Base-by-base conservation (phyloP, 2,888 invertebrate species). In the Trichopria drosophilae region DNA sequence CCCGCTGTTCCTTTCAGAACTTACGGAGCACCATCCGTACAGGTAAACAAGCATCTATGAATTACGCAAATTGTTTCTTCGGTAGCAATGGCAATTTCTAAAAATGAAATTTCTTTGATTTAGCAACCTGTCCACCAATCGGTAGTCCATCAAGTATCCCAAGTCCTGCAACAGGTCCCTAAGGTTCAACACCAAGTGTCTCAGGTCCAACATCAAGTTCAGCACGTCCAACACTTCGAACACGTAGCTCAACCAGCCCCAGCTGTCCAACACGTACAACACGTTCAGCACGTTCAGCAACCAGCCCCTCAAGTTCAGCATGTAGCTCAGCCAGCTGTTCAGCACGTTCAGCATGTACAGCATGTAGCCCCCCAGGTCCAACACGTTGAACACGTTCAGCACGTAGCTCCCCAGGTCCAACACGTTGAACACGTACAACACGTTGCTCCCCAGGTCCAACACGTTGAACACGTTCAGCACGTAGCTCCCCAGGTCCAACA, bases 21-120 rank as follows among this genome's bases (percentile, higher is more conserved):
- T 34, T 37, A 45, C 26, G 6, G 24, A 24, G 16, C 45, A 53
- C 29, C 42, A 47, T 26, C n/a, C n/a, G 31, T 31, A n/a, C 40
- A 39, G n/a, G n/a, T 40, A 24, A 40, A 18, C 24, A 40, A 37
- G 4, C 15, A 9, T 19, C 15, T 31, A 16, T 31, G 13, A 16
- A 31, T 15, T 10, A 31, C n/a, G 13, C 13, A 31, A 2, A 35
- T 41, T 3, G 32, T 44, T n/a, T 49, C 53, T 32, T 20, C 18
- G 22, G n/a, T 34, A 2, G 22, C 43, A 7, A 28, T 40, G 43
- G 6, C 35, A n/a, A n/a, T n/a, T n/a, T n/a, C n/a, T n/a, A n/a
- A n/a, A n/a, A n/a, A n/a, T n/a, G n/a, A n/a, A n/a, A n/a, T n/a
- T n/a, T n/a, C n/a, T n/a, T n/a, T n/a, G n/a, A n/a, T n/a, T n/a